Base-by-base conservation (phyloP, 2,888 invertebrate species). In the Chydorus sphaericus region DNA sequence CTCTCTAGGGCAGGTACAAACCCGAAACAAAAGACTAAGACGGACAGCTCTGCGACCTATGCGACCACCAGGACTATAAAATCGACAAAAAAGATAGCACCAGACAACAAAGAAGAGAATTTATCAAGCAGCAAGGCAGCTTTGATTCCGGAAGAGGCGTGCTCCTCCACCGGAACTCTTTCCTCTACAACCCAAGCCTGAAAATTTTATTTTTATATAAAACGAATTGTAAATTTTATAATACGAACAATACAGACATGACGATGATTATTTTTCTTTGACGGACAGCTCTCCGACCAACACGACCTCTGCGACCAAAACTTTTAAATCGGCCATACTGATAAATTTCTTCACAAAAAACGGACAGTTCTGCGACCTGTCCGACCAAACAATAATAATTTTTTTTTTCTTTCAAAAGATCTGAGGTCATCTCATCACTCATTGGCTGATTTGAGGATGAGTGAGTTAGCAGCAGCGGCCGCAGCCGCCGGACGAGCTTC, bases 361-460 rank as follows among this genome's bases (percentile, higher is more conserved):
- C n/a, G n/a, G n/a, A n/a, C n/a, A n/a, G n/a, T n/a, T n/a, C n/a
- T n/a, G n/a, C n/a, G n/a, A n/a, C n/a, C n/a, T n/a, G n/a, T n/a
- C n/a, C n/a, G 16, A 37, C n/a, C 3, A 26, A 26, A 49, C 28
- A 49, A 16, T 30, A 29, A 18, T 20, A 38, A 38, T 20, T 14
- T n/a, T n/a, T n/a, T n/a, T n/a, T n/a, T n/a, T n/a, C n/a, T 50
- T 7, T 37, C 14, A 4, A 54, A 10, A 57, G 57, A 57, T 54
- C 54, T 57, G 18, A 48, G 54, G 8, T 54, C 57, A 10, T 57
- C 57, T 30, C 57, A 57, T 20, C 53, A 48, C 14, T 57, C 57
- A 11, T 54, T 54, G 37, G 57, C 54, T 28, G 52, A 54, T 38
- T 33, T 37, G 33, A 48, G 54, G 26, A 33, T 37, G 52, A 36